A percentile compares a stretch with the other conserved stretches of the same genome.
These are phyloP conservation scores for Petrocephalus zakoni DNA, from an alignment of 2,113 vertebrate species.

Conservation along the genomic window DNA sequence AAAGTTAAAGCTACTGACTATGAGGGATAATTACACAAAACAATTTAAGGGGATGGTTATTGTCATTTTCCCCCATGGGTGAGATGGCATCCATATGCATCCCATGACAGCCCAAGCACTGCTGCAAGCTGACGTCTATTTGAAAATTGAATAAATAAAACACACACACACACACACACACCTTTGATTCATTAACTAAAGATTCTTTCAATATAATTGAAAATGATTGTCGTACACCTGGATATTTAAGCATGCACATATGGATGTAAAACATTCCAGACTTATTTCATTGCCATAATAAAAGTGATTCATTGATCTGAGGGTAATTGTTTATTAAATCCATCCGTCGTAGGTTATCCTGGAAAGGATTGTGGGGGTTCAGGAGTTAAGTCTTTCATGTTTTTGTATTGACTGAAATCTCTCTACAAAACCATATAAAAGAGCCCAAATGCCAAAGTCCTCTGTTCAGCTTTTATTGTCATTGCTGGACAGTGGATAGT, in stretches of 20 bases:
- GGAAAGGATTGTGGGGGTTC: not conserved
- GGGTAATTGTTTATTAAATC: not conserved
- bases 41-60: too few relatives aligned
- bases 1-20: too few relatives aligned
- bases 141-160: not conserved
- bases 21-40: not conserved
- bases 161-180: not conserved
- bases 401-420: not conserved
- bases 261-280: not conserved
- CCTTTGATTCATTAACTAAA: not conserved
- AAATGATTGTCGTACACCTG: not conserved
- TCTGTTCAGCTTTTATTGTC: slow-evolving; percentile 63
- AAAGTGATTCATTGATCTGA: not conserved
- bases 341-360: not conserved
- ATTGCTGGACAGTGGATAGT: slow-evolving; percentile 57
- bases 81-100: too few relatives aligned
- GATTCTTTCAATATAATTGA: not conserved
- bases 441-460: slow-evolving; percentile 16
- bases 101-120: too few relatives aligned
- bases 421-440: not conserved
- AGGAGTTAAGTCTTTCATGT: not conserved
- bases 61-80: too few relatives aligned
- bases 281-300: slow-evolving; percentile 1
- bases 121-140: too few relatives aligned
- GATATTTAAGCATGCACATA: not conserved